Evolutionary conservation across 1,140 invertebrate species (phyloP), one percentile per base, ranked within the genome.

Genomic region (Diabrotica undecimpunctata): DNA sequence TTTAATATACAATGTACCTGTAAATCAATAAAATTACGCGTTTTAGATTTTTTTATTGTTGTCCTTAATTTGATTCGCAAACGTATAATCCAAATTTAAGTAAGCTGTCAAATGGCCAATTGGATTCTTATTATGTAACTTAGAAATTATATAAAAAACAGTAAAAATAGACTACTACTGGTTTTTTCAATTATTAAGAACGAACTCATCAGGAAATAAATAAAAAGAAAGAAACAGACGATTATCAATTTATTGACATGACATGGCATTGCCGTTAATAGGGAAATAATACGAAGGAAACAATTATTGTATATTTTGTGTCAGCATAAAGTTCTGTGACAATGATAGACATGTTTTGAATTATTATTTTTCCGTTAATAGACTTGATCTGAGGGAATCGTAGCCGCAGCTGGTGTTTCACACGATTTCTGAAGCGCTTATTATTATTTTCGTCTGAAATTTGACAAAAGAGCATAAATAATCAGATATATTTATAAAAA

Each of bases 281-380:
- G 59, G 39, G 11, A 53, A 61, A 61, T 61, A 61, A 61, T 61
- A 38, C 11, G 37, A 51, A 36, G 59, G 39, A 61, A 61, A 61
- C 59, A 61, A 61, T 61, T 61, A 61, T 51, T 37, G 46, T 51
- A 36, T 51, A 51, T 50, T 58, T 51, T 61, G n/a, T 53, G 41
- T 51, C 25, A 25, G 25, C 11, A 52, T 13, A 14, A 14, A 61
- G 37, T 53, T 25, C 25, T 61, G 46, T 51, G 59, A 52, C 51
- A 61, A 61, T 61, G 56, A 58, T 39, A 58, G 56, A 58, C 56
- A 58, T 58, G 56, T 58, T 58, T 58, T 58, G 56, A 58, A 58
- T 58, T 58, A 39, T 58, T 36, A 46, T 46, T 58, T 58, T 12
- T 58, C 56, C 36, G 12, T 46, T 46, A 46, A 58, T 58, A 58